Percentiles rank a stretch among this genome's conserved stretches.
These are phyloP conservation scores for Prionailurus viverrinus DNA, from an alignment of 2,113 vertebrate genomes.

Conservation along the genomic window DNA sequence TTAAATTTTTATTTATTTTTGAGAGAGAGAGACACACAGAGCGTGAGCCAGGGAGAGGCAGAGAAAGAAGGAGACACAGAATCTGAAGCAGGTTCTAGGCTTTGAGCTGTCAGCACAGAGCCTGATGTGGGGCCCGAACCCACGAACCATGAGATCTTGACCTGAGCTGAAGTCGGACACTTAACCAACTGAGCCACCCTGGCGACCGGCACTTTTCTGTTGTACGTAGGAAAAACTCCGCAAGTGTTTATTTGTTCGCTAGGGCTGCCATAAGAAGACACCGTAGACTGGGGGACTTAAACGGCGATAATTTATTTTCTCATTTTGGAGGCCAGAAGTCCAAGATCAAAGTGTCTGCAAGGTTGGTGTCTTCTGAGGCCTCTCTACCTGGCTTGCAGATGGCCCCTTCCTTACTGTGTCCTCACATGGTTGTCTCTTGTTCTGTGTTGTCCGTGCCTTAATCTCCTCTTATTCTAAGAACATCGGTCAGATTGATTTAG, in stretches of 20 bases:
- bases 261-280: background rate
- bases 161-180: no score
- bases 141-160: no score
- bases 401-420: background rate
- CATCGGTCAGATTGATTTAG: background rate
- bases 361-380: background rate
- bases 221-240: background rate
- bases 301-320: background rate
- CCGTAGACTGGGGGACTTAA: background rate
- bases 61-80: no score
- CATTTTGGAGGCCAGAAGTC: background rate
- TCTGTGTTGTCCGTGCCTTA: background rate
- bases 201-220: background rate
- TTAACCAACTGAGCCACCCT: no score
- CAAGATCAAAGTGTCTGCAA: background rate
- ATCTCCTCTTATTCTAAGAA: background rate
- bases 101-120: no score
- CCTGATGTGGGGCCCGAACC: no score
- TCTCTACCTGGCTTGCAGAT: background rate
- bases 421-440: background rate
- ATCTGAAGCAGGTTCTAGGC: no score
- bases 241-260: background rate
- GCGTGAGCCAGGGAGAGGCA: no score
- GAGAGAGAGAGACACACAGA: no score
- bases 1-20: no score